A percentile compares a stretch with the other conserved stretches of the same genome.
These are phyloP conservation scores for Cinclus cinclus DNA, from an alignment of 2,113 vertebrate species.

Conservation along the genomic window DNA sequence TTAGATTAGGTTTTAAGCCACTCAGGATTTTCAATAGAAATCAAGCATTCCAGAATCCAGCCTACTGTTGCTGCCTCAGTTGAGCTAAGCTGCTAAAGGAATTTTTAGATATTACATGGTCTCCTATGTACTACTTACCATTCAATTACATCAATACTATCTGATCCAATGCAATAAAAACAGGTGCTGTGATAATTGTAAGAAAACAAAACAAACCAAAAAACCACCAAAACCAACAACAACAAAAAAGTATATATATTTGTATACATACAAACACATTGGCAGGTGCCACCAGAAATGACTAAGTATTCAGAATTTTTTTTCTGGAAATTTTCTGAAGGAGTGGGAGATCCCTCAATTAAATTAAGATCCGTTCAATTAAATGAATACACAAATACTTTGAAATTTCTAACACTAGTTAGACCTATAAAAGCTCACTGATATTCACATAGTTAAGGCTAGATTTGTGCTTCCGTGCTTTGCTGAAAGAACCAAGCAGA, in stretches of 20 bases:
- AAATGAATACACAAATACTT: neutral
- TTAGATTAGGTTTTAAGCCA: neutral
- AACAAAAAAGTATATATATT: neutral
- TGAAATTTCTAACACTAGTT: neutral
- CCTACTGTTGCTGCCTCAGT: neutral
- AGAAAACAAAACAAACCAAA: neutral
- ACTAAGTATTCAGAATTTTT: neutral
- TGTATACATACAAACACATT: rapidly evolving
- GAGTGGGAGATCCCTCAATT: neutral
- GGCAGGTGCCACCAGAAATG: neutral
- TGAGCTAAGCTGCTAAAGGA: neutral
- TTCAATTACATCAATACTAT: neutral
- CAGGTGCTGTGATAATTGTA: neutral
- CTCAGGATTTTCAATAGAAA: slow-evolving; percentile 1
- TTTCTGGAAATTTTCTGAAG: neutral
- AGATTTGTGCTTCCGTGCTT: neutral
- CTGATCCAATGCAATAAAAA: neutral
- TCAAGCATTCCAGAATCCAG: neutral
- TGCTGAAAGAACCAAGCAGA: neutral
- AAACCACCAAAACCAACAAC: too few relatives aligned
- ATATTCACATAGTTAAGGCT: neutral
- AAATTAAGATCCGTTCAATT: neutral
- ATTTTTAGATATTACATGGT: neutral
- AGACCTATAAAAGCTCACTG: neutral
- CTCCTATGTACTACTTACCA: neutral